Evolutionary conservation across 2,888 invertebrate species (phyloP).

Genomic region (Acleris laterana): DNA sequence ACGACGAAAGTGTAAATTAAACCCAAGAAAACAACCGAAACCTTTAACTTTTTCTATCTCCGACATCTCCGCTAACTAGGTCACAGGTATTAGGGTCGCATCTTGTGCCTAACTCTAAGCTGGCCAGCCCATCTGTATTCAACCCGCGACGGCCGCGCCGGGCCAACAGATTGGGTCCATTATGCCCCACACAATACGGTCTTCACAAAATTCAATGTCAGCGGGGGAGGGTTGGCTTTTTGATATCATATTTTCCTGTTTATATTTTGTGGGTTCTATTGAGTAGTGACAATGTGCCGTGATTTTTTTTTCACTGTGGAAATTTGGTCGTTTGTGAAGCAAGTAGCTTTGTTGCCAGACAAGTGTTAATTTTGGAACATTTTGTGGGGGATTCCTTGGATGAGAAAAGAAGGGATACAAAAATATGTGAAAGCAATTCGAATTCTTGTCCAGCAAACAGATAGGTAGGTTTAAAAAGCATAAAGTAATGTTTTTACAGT

Average conservation of each 20-base stretch:
- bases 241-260: conserved; percentile 29
- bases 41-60: background rate
- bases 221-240: conserved; percentile 11
- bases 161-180: conserved; percentile 28
- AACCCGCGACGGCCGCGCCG: conserved; percentile 2
- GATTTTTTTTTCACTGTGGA: background rate
- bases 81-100: conserved; percentile 12
- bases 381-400: no score
- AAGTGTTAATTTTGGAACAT: no score
- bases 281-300: conserved; percentile 9
- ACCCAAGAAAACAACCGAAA: no score
- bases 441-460: no score
- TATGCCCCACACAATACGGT: conserved; percentile 12
- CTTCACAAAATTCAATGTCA: conserved; percentile 26
- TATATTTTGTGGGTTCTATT: conserved; percentile 11
- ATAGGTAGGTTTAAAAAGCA: no score
- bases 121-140: conserved; percentile 12
- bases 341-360: no score
- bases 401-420: no score
- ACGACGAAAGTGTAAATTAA: no score
- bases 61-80: background rate
- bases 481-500: no score
- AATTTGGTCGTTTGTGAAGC: background rate
- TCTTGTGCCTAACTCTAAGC: conserved; percentile 4
- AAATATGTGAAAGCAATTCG: no score